Evolutionary conservation across 1,140 invertebrate species (phyloP).

Genomic region (Stenopsyche tienmushanensis): DNA sequence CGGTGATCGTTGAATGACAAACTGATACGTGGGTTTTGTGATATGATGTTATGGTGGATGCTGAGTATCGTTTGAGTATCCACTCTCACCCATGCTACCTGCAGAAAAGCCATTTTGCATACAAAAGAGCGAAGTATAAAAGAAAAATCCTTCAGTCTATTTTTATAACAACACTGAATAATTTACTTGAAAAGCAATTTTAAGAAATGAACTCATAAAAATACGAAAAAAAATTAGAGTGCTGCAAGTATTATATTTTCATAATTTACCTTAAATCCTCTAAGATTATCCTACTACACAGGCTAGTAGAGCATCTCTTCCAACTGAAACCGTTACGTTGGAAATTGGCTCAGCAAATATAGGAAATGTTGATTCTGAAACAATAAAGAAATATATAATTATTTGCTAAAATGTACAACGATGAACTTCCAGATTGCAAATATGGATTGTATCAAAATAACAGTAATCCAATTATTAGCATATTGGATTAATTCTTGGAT

Average conservation of each 20-base stretch:
- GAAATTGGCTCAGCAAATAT: conserved; percentile 87
- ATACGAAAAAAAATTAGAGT: no score
- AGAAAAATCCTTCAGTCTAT: not conserved
- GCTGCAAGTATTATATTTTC: not conserved
- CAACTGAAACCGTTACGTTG: conserved; percentile 89
- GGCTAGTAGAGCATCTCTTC: conserved; percentile 84
- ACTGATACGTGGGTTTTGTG: conserved; percentile 82
- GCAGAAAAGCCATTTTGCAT: conserved; percentile 36
- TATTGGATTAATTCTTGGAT: no score
- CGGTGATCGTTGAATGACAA: conserved; percentile 83
- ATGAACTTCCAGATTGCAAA: no score
- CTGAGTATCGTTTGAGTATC: conserved; percentile 89
- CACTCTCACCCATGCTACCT: conserved; percentile 89
- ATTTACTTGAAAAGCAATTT: not conserved
- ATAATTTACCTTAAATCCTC: conserved; percentile 79
- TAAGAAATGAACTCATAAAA: not conserved
- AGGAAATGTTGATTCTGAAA: conserved; percentile 64
- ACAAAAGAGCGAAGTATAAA: not conserved
- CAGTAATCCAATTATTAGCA: no score
- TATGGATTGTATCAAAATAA: no score
- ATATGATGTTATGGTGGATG: conserved; percentile 86
- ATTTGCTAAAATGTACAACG: not conserved
- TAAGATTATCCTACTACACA: conserved; percentile 92
- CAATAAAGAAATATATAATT: conserved; percentile 35
- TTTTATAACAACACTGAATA: not conserved